phyloP scores from a whole-genome alignment of 1,140 invertebrate genomes.

The Lucilia cuprina region DNA sequence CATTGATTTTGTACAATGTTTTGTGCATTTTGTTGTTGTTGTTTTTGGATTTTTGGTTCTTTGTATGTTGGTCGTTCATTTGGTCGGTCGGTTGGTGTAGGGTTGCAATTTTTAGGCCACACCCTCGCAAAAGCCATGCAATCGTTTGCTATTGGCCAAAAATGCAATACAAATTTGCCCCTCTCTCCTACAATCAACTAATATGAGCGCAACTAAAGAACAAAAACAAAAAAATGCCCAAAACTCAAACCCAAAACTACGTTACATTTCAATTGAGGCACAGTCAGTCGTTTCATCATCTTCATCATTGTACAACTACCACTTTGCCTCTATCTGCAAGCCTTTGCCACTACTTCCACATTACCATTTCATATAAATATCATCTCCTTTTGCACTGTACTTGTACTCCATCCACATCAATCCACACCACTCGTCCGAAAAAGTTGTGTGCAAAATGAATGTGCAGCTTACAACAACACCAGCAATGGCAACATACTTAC shows the following conservation, averaged over 20 bases:
- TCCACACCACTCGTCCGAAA: not conserved
- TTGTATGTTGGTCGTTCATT: not conserved
- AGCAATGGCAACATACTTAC: not conserved
- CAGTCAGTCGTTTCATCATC: not conserved
- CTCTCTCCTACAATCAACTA: not conserved
- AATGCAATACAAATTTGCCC: constrained; percentile 42
- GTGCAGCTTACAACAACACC: not conserved
- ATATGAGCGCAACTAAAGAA: not conserved
- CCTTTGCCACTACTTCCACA: not conserved
- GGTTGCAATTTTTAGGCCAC: constrained; percentile 61
- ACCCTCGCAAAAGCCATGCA: constrained; percentile 58
- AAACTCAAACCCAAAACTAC: constrained; percentile 7
- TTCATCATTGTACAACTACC: not conserved
- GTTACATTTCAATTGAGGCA: constrained; percentile 2
- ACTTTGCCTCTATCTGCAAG: not conserved
- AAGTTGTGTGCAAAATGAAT: not conserved
- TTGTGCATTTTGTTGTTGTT: not conserved
- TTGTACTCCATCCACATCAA: not conserved
- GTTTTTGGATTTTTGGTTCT: not conserved
- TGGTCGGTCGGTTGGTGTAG: constrained; percentile 40
- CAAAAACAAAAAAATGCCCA: not conserved
- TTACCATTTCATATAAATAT: not conserved
- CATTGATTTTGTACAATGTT: constrained; percentile 21
- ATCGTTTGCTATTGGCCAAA: constrained; percentile 60
- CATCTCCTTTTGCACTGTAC: not conserved